Percentiles rank a stretch among this genome's conserved stretches.
Evolutionary conservation across 2,113 vertebrate species (phyloP).

Genomic region (Psittacula cyanocephala): DNA sequence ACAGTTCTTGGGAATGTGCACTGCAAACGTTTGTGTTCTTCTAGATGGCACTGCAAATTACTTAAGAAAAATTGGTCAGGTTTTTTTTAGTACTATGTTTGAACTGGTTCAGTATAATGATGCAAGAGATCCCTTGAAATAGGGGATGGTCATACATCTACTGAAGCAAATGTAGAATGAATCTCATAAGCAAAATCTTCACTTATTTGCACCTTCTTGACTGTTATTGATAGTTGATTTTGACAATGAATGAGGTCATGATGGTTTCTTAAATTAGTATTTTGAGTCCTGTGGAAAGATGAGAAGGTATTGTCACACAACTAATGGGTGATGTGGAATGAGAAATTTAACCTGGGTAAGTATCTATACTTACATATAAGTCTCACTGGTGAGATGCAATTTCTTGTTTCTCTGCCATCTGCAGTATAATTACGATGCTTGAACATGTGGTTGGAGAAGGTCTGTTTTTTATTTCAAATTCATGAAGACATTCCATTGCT

Average conservation of each 20-base stretch:
- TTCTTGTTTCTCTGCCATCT: background rate
- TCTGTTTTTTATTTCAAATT: background rate
- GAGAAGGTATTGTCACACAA: background rate
- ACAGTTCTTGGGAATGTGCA: background rate
- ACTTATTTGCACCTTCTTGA: background rate
- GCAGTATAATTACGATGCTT: background rate
- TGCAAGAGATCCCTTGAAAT: background rate
- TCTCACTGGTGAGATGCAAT: background rate
- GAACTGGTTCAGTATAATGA: background rate
- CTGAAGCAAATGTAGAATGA: background rate
- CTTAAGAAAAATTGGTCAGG: background rate
- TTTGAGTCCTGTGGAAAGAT: background rate
- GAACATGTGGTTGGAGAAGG: background rate
- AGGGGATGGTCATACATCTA: background rate
- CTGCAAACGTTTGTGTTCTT: background rate
- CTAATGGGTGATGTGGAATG: background rate
- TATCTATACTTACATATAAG: background rate
- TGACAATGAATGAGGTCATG: background rate
- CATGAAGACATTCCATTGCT: background rate
- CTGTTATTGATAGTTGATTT: background rate
- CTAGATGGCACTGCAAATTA: background rate
- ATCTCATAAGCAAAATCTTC: background rate
- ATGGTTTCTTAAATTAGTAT: background rate
- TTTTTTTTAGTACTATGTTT: background rate
- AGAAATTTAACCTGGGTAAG: background rate